Evolutionary conservation across 2,888 invertebrate species (phyloP), one percentile per base, ranked within the genome.

Genomic region (Lithophane semibrunnea): DNA sequence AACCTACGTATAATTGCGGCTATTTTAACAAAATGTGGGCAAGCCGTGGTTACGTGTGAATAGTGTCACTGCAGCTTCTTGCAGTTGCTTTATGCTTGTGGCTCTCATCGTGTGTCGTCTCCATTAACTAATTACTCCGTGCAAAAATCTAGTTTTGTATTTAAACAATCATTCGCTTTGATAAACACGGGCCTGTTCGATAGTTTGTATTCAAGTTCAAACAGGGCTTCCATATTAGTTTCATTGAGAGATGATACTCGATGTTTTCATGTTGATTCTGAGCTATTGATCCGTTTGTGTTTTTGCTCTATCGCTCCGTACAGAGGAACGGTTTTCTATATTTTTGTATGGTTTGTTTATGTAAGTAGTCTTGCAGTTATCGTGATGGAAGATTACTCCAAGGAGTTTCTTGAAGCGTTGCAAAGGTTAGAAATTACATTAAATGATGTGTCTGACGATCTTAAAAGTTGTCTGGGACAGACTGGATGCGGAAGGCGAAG

Each of bases 261-360:
- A 72, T 85, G 71, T 65, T 86, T 85, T 78, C 73, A 24, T 82
- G 78, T 83, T 85, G 78, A 82, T 86, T 83, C 54, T n/a, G 42
- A 66, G n/a, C 29, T 85, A 83, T 73, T 61, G 79, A 56, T 70
- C 60, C 70, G 44, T 82, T 68, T 77, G 63, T 64, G 24, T 58
- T 47, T 42, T 75, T 65, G n/a, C 29, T 52, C 5, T 21, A 24
- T 29, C 18, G 0, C 10, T n/a, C 7, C 18, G 5, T 44, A 52
- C 16, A 37, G 37, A 37, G 37, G 37, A 37, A 3, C 37, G n/a
- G 12, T 60, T 4, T 37, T 44, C 9, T n/a, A 12, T 44, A 76
- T 44, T 37, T 63, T 29, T 29, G 29, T 44, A 8, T 13, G 2
- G 21, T 13, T 29, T 13, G 18, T 44, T 29, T n/a, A 18, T 37